These are phyloP conservation scores for Coptotermes formosanus DNA, from an alignment of 1,140 invertebrate species.

Conservation along the genomic window DNA sequence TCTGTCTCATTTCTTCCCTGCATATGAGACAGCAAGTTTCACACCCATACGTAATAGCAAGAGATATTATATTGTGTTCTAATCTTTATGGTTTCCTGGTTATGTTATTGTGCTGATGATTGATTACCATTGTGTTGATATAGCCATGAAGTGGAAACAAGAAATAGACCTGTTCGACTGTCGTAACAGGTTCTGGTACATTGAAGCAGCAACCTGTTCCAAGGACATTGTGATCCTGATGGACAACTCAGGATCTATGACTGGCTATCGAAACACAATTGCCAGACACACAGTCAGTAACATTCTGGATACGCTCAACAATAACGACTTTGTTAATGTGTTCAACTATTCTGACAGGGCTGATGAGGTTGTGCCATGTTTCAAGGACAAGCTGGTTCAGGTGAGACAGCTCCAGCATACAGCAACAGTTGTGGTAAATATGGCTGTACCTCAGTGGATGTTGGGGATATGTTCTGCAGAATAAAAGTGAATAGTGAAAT, in stretches of 20 bases:
- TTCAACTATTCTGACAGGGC: conserved; percentile 70
- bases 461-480: no score
- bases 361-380: conserved; percentile 73
- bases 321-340: conserved; percentile 97
- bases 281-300: conserved; percentile 76
- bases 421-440: no score
- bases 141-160: conserved; percentile 54
- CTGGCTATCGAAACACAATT: conserved; percentile 74
- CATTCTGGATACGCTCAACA: conserved; percentile 92
- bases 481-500: no score
- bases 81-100: no score
- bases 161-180: conserved; percentile 77
- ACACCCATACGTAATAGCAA: no score
- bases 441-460: no score
- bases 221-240: conserved; percentile 97
- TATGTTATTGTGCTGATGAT: no score
- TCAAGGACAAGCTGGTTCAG: conserved; percentile 75
- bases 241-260: conserved; percentile 97
- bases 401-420: conserved; percentile 40
- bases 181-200: conserved; percentile 87
- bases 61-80: no score
- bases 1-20: no score
- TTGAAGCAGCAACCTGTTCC: conserved; percentile 94
- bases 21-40: no score
- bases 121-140: background rate